Evolutionary conservation across 23 tunicate genomes (phyloP), one percentile per base, ranked within the genome.

Genomic region (Halocynthia roretzi): DNA sequence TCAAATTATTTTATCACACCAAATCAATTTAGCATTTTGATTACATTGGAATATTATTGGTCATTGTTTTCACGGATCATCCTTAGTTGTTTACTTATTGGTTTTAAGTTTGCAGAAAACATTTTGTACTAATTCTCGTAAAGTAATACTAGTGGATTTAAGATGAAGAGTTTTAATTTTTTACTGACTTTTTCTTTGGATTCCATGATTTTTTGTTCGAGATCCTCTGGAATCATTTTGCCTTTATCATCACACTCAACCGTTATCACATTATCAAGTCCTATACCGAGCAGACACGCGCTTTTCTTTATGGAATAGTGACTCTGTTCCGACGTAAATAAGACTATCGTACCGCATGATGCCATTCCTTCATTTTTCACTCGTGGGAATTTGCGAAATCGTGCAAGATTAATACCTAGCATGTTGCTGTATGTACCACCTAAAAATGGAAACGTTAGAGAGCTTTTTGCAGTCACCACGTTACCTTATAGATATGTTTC

Each of bases 381-480:
- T 10, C 76, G 72, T 7, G 93, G 93, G 55, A 76, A 81, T 60
- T 81, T 81, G 67, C 66, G 49, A 68, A 76, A 87, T 18, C 93
- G 77, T 9, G 93, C 93, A 2, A 87, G 68, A 71, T 87, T 87
- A 72, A 87, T 76, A 61, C 93, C 93, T 49, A 87, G 82, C 93
- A 87, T 81, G 67, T 87, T 87, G 67, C 80, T 73, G 71, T 87
- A 87, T 8, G 93, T 81, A 63, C 93, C 93, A 51, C 93, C 93
- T 87, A 69, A 0, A 83, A 64, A 51, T 50, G n/a, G 61, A 48
- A 15, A 31, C 1, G 44, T 31, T 31, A 0, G 44, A 31, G 44
- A 31, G 44, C 44, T 31, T 31, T 31, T 31, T 31, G 44, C 44
- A 31, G 44, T 31, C 44, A 31, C 44, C 44, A 31, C 44, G 44